These are phyloP conservation scores for Apamea anceps DNA, from an alignment of 2,888 invertebrate genomes.

Conservation along the genomic window DNA sequence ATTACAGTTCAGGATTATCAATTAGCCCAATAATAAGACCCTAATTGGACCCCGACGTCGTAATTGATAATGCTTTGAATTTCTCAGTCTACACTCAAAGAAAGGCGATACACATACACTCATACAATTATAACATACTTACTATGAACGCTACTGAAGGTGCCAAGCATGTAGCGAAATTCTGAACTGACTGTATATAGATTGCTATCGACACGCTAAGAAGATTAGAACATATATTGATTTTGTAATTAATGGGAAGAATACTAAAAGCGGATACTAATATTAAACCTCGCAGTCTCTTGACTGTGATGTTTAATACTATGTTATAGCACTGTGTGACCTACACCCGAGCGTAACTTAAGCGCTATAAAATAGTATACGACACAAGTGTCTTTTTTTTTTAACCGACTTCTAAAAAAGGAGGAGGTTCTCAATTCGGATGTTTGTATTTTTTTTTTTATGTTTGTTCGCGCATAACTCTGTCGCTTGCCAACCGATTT, in stretches of 20 bases:
- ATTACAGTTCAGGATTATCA: slow-evolving; percentile 19
- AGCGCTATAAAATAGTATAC: not conserved
- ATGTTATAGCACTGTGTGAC: not conserved
- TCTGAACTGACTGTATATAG: not conserved
- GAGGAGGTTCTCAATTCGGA: too few species aligned
- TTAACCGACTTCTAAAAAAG: too few species aligned
- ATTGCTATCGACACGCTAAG: not conserved
- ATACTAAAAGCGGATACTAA: not conserved
- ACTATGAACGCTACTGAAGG: not conserved
- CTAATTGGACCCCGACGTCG: slow-evolving; percentile 4
- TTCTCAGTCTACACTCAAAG: not conserved
- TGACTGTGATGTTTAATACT: not conserved
- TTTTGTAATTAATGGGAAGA: not conserved
- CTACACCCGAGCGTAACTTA: not conserved
- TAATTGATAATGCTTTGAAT: not conserved
- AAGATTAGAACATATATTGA: not conserved
- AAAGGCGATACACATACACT: not conserved
- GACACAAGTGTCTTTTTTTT: too few species aligned
- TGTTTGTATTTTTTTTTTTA: too few species aligned
- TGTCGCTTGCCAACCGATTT: too few species aligned
- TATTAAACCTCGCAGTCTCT: not conserved
- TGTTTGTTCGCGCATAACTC: too few species aligned
- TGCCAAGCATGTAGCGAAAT: not conserved
- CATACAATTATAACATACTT: not conserved
- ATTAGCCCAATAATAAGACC: slow-evolving; percentile 15